Conservation (phyloP, 2,113 vertebrate species). For the Rhadina sibilatrix region DNA sequence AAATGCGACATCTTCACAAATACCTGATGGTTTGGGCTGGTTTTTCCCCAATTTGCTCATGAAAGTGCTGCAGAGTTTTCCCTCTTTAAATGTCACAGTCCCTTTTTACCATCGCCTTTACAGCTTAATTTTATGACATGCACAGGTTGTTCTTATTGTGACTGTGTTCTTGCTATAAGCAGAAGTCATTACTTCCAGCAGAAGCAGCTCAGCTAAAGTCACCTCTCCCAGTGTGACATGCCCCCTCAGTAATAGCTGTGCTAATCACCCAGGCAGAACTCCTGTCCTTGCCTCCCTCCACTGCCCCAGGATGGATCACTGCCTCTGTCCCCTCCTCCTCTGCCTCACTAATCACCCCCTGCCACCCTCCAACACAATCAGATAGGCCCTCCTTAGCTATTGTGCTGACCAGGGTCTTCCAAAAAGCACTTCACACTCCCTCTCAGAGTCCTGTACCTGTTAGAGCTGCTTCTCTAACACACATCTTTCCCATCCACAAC, state of each 20-base stretch:
- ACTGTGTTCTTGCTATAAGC: not conserved
- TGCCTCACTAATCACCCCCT: not conserved
- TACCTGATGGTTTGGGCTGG: not conserved
- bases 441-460: not conserved
- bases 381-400: not conserved
- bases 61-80: not conserved
- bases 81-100: not conserved
- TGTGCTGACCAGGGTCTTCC: not conserved
- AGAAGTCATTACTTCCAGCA: constrained; percentile 35
- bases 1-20: not conserved
- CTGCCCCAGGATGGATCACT: constrained; percentile 13
- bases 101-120: constrained; percentile 20
- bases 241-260: not conserved
- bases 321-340: constrained; percentile 26
- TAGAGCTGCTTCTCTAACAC: not conserved
- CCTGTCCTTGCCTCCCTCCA: constrained; percentile 44
- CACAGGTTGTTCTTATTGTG: constrained; percentile 16
- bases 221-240: not conserved
- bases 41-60: not conserved
- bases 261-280: constrained; percentile 46
- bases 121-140: constrained; percentile 12
- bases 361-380: not conserved
- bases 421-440: not conserved
- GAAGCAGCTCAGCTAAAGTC: constrained; percentile 35
- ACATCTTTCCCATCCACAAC: not conserved